A percentile compares a stretch with the other conserved stretches of the same genome.
Evolutionary conservation across 2,113 vertebrate species (phyloP).

Genomic region (Hypanus sabinus): DNA sequence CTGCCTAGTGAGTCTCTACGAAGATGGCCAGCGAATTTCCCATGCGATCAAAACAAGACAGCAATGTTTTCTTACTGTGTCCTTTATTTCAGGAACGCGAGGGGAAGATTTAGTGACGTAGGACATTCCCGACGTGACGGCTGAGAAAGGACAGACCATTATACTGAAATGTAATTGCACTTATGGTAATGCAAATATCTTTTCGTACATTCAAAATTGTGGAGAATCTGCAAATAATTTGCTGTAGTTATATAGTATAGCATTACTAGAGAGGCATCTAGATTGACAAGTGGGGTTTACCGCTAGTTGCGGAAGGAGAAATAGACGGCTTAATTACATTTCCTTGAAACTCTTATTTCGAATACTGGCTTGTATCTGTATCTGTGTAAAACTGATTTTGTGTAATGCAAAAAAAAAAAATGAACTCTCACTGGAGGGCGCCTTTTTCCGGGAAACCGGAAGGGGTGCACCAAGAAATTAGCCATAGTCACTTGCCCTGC

Average conservation of each 20-base stretch:
- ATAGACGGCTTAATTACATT: too few relatives aligned
- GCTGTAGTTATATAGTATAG: not conserved
- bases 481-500: too few relatives aligned
- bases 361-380: too few relatives aligned
- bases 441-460: too few relatives aligned
- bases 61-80: not conserved
- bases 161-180: not conserved
- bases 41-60: not conserved
- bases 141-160: not conserved
- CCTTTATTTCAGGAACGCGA: not conserved
- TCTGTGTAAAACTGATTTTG: too few relatives aligned
- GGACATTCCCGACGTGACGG: not conserved
- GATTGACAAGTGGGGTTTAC: too few relatives aligned
- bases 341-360: too few relatives aligned
- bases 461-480: too few relatives aligned
- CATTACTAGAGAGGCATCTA: too few relatives aligned
- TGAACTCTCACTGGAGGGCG: too few relatives aligned
- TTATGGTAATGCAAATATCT: not conserved
- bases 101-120: not conserved
- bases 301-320: too few relatives aligned
- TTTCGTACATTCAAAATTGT: not conserved
- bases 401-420: too few relatives aligned
- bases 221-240: not conserved
- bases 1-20: not conserved
- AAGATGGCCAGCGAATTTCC: not conserved